Base-by-base conservation (phyloP, 2,888 invertebrate species). In the Perizoma flavofasciatum region DNA sequence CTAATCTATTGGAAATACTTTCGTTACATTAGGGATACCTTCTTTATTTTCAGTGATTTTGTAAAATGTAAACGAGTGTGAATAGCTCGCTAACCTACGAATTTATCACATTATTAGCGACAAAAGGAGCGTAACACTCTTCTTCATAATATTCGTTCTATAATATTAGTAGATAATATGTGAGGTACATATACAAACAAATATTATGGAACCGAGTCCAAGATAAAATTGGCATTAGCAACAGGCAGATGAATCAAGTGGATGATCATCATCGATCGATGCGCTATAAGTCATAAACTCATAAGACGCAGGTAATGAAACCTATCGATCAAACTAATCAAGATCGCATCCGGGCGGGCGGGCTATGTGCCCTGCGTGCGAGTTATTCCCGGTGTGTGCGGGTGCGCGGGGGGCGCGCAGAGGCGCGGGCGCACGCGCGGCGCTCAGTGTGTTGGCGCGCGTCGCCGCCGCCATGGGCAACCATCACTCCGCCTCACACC, bases 391-490 rank as follows among this genome's bases (percentile, higher is more conserved):
- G 82, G 69, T 67, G 62, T 68, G 67, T 63, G 62, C 61, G 70
- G 63, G 66, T 63, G 63, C 67, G 75, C 72, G 74, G 73, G 73
- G 73, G 74, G 72, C 63, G 68, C 65, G 61, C 71, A 65, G 72
- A 72, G 63, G 70, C 73, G 76, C 78, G 81, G 74, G 80, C 71
- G 72, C 72, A 73, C 72, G 72, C 69, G 69, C 71, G 67, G 73
- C 75, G 82, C 77, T 89, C 88, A 88, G 89, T 87, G 89, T 88
- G 86, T 79, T 83, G 88, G 86, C 88, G 88, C 86, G 86, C 88
- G 88, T 81, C 88, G 88, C 86, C 88, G 88, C 89, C 90, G 89
- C 85, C 86, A 92, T 92, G 92, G 92, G 92, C 87, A 92, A 92
- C 86, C 89, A 89, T 63, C 89, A 92, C 74, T 92, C 92, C 74